phyloP scores from a whole-genome alignment of 2,113 vertebrate species.

The Thymallus thymallus region DNA sequence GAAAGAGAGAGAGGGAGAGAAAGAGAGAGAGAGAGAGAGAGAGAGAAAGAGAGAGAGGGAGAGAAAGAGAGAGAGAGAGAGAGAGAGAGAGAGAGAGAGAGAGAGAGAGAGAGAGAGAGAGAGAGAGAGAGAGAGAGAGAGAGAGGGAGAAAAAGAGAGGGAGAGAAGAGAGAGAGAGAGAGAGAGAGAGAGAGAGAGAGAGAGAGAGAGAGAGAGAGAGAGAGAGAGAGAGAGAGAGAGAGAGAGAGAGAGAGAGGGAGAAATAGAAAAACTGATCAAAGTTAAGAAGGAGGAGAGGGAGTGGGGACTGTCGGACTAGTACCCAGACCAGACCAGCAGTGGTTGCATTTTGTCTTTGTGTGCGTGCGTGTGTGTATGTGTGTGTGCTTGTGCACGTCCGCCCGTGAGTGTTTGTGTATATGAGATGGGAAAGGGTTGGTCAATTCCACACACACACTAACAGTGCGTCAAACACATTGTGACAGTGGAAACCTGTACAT shows the following conservation, averaged over 20 bases:
- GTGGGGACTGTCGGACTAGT: conserved; percentile 10
- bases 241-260: conserved; percentile 15
- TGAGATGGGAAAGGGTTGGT: background rate
- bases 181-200: conserved; percentile 21
- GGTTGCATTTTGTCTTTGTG: background rate
- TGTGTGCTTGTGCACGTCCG: no score
- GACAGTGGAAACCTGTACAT: background rate
- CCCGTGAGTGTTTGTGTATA: no score
- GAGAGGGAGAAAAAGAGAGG: conserved; percentile 19
- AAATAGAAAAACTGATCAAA: background rate
- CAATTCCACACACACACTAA: background rate
- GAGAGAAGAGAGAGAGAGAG: conserved; percentile 4
- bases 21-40: background rate
- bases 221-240: conserved; percentile 7
- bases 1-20: conserved; percentile 33
- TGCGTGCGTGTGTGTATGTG: background rate
- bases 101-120: conserved; percentile 14
- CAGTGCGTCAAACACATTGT: background rate
- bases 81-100: conserved; percentile 22
- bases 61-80: conserved; percentile 1
- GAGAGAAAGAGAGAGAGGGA: conserved; percentile 22
- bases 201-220: background rate
- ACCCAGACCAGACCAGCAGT: background rate
- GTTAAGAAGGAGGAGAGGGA: conserved; percentile 5
- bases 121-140: background rate